Evolutionary conservation across 2,113 vertebrate species (phyloP).

Genomic region (Pterocles burchelli): DNA sequence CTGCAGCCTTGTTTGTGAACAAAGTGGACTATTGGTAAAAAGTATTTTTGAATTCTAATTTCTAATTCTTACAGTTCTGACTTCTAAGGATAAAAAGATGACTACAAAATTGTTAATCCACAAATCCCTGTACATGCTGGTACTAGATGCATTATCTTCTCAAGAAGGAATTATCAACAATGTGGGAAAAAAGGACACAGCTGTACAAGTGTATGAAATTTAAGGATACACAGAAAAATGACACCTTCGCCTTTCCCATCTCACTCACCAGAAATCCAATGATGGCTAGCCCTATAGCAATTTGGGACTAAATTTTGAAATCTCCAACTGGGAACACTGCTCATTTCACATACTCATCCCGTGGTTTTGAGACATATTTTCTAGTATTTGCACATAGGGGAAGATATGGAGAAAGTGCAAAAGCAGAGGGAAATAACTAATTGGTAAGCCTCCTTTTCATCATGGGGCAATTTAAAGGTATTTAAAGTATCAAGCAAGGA

Average conservation of each 20-base stretch:
- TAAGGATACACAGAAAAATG: neutral
- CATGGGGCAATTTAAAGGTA: neutral
- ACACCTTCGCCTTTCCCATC: neutral
- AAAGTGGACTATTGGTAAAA: neutral
- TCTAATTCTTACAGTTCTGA: neutral
- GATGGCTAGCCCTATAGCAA: neutral
- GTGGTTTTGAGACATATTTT: neutral
- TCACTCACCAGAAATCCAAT: neutral
- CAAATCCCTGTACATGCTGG: neutral
- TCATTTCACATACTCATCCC: neutral
- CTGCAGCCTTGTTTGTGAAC: neutral
- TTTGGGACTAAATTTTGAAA: neutral
- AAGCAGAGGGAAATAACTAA: neutral
- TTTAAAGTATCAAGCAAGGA: neutral
- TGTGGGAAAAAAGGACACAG: neutral
- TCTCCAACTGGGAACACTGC: neutral
- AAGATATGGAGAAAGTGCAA: neutral
- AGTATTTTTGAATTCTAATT: neutral
- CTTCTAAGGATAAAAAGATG: neutral
- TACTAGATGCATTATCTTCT: neutral
- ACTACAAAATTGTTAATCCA: neutral
- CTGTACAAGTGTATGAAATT: neutral
- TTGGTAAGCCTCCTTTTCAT: neutral
- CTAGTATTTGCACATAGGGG: neutral
- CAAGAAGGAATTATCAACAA: neutral